A percentile compares a stretch with the other conserved stretches of the same genome.
Conservation (phyloP, 2,113 vertebrate species). For the Amblyornis subalaris region DNA sequence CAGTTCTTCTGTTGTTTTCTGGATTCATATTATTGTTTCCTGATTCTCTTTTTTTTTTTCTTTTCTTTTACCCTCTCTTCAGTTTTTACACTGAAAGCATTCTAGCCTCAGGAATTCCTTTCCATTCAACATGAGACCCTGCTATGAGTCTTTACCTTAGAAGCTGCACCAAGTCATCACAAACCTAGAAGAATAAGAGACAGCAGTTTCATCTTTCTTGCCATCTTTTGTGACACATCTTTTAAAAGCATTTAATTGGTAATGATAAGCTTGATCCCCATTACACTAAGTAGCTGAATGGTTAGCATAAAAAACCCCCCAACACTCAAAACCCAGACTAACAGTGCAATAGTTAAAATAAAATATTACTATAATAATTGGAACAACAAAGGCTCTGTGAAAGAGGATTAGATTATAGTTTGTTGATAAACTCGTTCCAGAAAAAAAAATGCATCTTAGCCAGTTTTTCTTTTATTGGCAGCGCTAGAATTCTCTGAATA, state of each 20-base stretch:
- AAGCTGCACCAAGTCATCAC: conserved; percentile 70
- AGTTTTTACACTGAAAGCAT: neutral
- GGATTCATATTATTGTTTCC: neutral
- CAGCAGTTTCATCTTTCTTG: neutral
- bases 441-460: neutral
- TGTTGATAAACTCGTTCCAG: neutral
- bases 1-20: neutral
- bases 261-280: neutral
- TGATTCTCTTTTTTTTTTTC: neutral
- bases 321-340: neutral
- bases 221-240: neutral
- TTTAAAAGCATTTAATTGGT: neutral
- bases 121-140: neutral
- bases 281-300: neutral
- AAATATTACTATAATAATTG: neutral
- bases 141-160: conserved; percentile 71
- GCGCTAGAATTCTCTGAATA: neutral
- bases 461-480: neutral
- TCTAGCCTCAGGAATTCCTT: neutral
- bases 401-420: neutral
- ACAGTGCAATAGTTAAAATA: neutral
- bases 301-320: neutral
- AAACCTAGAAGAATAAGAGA: conserved; percentile 66
- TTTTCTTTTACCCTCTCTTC: too few species aligned
- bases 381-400: neutral